Conservation (phyloP, 2,113 vertebrate genomes). For the Embiotoca jacksoni region DNA sequence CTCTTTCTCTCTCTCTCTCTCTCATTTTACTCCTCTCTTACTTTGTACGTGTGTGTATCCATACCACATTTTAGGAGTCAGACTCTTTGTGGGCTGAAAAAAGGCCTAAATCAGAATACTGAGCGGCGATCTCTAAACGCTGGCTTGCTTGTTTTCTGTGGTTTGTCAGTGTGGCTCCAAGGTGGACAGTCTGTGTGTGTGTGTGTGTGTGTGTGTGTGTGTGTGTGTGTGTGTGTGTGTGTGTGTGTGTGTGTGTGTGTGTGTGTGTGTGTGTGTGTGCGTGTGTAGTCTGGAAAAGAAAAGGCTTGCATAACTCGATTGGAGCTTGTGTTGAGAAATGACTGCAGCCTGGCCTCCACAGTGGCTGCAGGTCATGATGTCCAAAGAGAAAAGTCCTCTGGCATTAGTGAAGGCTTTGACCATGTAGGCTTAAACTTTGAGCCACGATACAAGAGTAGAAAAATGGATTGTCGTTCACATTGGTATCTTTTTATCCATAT, state of each 20-base stretch:
- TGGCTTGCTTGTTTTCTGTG: conserved; percentile 25
- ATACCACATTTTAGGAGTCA: conserved; percentile 35
- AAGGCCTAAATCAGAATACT: conserved; percentile 15
- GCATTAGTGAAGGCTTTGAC: conserved; percentile 16
- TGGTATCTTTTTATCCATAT: background rate
- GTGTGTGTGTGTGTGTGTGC: conserved; percentile 14
- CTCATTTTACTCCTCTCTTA: conserved; percentile 10
- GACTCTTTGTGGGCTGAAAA: conserved; percentile 8
- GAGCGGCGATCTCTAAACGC: conserved; percentile 10
- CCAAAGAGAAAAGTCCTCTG: conserved; percentile 35
- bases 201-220: conserved; percentile 13
- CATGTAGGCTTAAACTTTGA: background rate
- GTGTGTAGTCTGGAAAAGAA: conserved; percentile 53
- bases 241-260: conserved; percentile 7
- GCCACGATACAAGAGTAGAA: background rate
- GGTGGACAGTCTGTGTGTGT: conserved; percentile 32
- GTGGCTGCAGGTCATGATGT: conserved; percentile 32
- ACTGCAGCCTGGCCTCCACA: background rate
- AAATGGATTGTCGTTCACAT: background rate
- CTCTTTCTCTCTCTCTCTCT: conserved; percentile 2
- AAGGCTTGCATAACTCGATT: conserved; percentile 53
- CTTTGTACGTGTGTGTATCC: conserved; percentile 11
- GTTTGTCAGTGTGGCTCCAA: conserved; percentile 25
- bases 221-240: conserved; percentile 1
- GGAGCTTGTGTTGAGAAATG: conserved; percentile 37